Evolutionary conservation across 2,888 invertebrate genomes (phyloP).

Genomic region (Monoplex corrugatus): DNA sequence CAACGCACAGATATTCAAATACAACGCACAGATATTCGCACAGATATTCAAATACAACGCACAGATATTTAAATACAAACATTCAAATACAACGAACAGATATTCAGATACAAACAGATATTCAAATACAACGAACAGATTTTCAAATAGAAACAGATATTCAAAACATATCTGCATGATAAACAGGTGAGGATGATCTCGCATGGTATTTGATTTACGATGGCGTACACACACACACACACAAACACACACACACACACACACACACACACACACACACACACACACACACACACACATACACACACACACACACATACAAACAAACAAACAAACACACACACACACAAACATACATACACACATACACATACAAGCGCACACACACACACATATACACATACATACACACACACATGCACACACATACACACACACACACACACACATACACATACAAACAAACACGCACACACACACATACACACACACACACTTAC

Average conservation of each 20-base stretch:
- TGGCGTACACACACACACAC: too few species aligned
- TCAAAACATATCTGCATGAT: too few species aligned
- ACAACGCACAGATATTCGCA: too few species aligned
- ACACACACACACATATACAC: constrained; percentile 14
- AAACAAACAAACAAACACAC: not conserved
- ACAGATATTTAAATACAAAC: too few species aligned
- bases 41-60: too few species aligned
- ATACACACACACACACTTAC: not conserved
- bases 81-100: too few species aligned
- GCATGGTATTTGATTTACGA: too few species aligned
- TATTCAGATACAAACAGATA: too few species aligned
- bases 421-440: constrained; percentile 5
- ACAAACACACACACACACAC: constrained; percentile 3
- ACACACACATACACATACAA: not conserved
- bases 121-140: too few species aligned
- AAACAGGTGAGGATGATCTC: too few species aligned
- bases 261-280: constrained; percentile 20
- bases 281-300: constrained; percentile 30
- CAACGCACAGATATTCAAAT: too few species aligned
- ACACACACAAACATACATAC: constrained; percentile 33
- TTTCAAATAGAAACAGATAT: too few species aligned
- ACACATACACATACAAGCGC: constrained; percentile 31
- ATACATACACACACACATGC: constrained; percentile 1
- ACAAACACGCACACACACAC: not conserved
- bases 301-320: constrained; percentile 24